Percentiles rank a stretch among this genome's conserved stretches.
Evolutionary conservation across 2,888 invertebrate genomes (phyloP).

Genomic region (Nymphalis urticae): DNA sequence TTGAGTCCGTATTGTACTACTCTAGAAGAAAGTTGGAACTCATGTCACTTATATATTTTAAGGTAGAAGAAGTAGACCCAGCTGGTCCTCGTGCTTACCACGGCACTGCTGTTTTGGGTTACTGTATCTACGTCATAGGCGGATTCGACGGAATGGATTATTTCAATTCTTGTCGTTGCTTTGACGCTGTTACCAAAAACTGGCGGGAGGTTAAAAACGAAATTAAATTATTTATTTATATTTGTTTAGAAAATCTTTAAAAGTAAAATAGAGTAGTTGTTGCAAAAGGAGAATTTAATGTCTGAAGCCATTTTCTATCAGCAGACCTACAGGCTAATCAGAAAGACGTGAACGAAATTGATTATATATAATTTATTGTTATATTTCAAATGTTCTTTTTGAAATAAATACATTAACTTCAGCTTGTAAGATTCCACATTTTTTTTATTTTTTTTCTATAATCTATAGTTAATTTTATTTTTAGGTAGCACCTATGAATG

Average conservation of each 20-base stretch:
- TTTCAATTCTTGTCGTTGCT: slow-evolving; percentile 93
- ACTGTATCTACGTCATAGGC: slow-evolving; percentile 93
- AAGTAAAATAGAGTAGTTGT: no score
- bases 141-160: slow-evolving; percentile 96
- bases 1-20: no score
- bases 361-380: no score
- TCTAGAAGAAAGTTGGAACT: no score
- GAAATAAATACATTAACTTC: not conserved
- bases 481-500: slow-evolving; percentile 93
- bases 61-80: slow-evolving; percentile 90
- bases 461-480: slow-evolving; percentile 2
- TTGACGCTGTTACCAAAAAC: slow-evolving; percentile 90
- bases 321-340: no score
- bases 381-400: not conserved
- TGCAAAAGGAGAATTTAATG: no score
- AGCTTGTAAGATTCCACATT: no score
- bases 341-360: no score
- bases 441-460: no score
- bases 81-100: slow-evolving; percentile 95
- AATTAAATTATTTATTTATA: not conserved
- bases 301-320: no score
- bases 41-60: slow-evolving; percentile 11
- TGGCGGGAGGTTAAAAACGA: slow-evolving; percentile 87
- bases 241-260: not conserved
- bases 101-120: slow-evolving; percentile 93